Evolutionary conservation across 1,140 invertebrate species (phyloP), one percentile per base, ranked within the genome.

Genomic region (Ruditapes philippinarum): DNA sequence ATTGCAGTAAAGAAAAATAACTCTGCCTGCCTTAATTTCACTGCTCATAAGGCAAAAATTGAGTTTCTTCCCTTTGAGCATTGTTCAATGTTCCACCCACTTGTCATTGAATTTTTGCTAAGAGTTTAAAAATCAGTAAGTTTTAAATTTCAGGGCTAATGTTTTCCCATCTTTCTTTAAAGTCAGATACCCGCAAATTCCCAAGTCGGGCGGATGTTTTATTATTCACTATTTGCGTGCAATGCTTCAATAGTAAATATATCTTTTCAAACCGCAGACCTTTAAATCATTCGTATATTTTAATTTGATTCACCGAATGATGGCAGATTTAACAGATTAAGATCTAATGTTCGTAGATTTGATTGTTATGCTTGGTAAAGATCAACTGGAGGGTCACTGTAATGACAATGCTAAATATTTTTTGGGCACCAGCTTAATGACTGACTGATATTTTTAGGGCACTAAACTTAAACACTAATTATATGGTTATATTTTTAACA

Each of bases 211-310:
- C 57, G 22, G 40, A 11, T 25, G 22, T 45, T 80, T 88, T 88
- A 88, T 88, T 78, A 88, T 79, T 79, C 73, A 22, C 28, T 22
- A 36, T 88, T 79, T 88, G 85, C 85, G 85, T 88, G 85, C 76
- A 79, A 38, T 28, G 22, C 19, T 62, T 68, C 74, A 80, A 80
- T 80, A 88, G 74, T 51, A 49, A 79, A 80, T 68, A 88, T 65
- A 70, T 40, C n/a, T 88, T 65, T 79, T 80, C 74, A 65, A 28
- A 33, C 31, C 11, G 7, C 19, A 70, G 76, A 60, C 54, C 62
- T 88, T 88, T 88, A 88, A 88, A 80, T 88, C 85, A 68, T 88
- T 88, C 70, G 12, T 88, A 88, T 62, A 54, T 68, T 68, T 51
- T 80, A 49, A 68, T 80, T 68, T 68, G 85, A 68, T 80, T 80